phyloP scores from a whole-genome alignment of 2,888 invertebrate species.

The Acleris literana region DNA sequence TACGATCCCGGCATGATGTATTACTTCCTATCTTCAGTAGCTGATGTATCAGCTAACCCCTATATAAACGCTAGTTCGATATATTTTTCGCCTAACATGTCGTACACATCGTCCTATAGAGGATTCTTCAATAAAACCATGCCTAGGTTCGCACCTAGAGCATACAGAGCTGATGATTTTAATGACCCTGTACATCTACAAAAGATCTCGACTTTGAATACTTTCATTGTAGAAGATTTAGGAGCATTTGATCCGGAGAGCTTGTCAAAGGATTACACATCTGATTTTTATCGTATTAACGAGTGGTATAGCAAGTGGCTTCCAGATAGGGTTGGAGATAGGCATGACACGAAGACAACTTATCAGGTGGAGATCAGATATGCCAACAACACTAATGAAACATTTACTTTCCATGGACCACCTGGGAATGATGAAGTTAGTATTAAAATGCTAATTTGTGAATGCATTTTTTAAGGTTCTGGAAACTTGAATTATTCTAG shows the following conservation, averaged over 20 bases:
- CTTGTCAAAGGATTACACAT: conserved; percentile 93
- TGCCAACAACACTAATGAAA: conserved; percentile 97
- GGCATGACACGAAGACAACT: conserved; percentile 96
- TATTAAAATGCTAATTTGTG: conserved; percentile 29
- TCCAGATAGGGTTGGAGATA: conserved; percentile 91
- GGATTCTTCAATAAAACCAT: conserved; percentile 98
- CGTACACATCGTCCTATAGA: conserved; percentile 96
- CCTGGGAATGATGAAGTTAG: conserved; percentile 93
- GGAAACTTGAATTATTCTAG: too few species aligned
- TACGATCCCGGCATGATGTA: conserved; percentile 99
- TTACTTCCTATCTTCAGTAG: conserved; percentile 96
- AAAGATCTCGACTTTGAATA: conserved; percentile 96
- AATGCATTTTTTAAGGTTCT: too few species aligned
- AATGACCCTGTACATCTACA: conserved; percentile 97
- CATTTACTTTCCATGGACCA: conserved; percentile 97
- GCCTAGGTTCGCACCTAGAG: conserved; percentile 96
- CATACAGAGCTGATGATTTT: conserved; percentile 95
- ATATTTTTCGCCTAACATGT: conserved; percentile 96
- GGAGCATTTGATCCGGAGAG: conserved; percentile 93
- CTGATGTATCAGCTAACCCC: conserved; percentile 96
- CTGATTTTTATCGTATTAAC: conserved; percentile 94
- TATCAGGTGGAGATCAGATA: conserved; percentile 97
- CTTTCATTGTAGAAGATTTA: conserved; percentile 93
- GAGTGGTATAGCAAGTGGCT: conserved; percentile 97
- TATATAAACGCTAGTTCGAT: conserved; percentile 96